Evolutionary conservation across 2,113 vertebrate species (phyloP).

Genomic region (Meriones unguiculatus): DNA sequence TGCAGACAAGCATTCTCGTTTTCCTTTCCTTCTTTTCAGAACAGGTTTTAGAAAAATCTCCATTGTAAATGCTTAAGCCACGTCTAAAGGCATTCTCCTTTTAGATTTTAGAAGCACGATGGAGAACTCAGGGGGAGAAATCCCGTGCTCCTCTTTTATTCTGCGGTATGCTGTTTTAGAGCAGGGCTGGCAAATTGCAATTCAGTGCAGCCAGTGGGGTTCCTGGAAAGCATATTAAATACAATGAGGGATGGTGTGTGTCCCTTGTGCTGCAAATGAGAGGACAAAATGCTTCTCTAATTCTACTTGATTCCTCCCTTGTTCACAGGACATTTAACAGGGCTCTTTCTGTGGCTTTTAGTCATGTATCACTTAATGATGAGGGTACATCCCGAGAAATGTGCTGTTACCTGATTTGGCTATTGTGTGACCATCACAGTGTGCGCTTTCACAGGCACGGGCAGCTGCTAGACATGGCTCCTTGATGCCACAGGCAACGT

Average conservation of each 20-base stretch:
- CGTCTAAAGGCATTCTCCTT: background rate
- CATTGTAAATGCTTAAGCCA: background rate
- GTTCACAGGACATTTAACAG: background rate
- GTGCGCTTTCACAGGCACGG: background rate
- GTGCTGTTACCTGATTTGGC: background rate
- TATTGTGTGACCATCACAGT: background rate
- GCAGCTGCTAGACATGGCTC: background rate
- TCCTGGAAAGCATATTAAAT: slow-evolving; percentile 43
- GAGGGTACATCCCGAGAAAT: background rate
- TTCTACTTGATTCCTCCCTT: background rate
- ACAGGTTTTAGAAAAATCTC: background rate
- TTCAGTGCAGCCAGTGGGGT: background rate
- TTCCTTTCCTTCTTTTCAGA: too few species aligned
- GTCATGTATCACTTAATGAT: background rate
- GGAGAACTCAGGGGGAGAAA: background rate
- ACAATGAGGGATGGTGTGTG: background rate
- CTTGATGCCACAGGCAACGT: background rate
- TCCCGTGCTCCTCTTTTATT: background rate
- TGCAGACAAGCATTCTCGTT: background rate
- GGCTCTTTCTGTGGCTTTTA: background rate
- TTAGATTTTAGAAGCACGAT: slow-evolving; percentile 2
- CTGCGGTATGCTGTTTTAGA: background rate
- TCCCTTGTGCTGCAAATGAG: background rate
- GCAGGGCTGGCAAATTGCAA: slow-evolving; percentile 54
- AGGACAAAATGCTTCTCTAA: background rate